Conservation (phyloP, 2,888 invertebrate genomes). For the Mythimna impura region DNA sequence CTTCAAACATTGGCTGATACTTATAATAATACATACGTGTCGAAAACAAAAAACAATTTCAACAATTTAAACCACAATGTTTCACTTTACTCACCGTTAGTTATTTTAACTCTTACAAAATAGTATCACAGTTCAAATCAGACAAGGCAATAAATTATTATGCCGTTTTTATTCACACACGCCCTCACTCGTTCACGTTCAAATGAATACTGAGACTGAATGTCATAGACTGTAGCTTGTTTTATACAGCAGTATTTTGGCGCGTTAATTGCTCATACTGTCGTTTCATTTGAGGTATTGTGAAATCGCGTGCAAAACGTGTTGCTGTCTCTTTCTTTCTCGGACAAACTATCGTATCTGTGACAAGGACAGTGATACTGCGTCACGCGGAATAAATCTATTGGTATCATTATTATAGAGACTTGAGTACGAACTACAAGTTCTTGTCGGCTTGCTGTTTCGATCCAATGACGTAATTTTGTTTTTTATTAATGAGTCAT, state of each 20-base stretch:
- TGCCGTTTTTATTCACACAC: constrained; percentile 46
- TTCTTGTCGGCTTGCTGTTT: constrained; percentile 17
- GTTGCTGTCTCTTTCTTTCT: constrained; percentile 32
- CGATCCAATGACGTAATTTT: constrained; percentile 51
- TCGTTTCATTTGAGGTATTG: constrained; percentile 39
- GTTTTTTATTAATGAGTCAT: constrained; percentile 60
- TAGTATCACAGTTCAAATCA: constrained; percentile 69
- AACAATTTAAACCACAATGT: constrained; percentile 15
- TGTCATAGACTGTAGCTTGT: constrained; percentile 27
- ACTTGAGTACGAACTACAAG: constrained; percentile 17
- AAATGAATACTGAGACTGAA: constrained; percentile 59
- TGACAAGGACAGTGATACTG: constrained; percentile 37
- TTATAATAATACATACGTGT: constrained; percentile 13
- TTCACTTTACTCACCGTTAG: constrained; percentile 60
- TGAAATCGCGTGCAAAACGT: constrained; percentile 29
- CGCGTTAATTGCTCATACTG: constrained; percentile 47
- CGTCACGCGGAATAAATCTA: constrained; percentile 33
- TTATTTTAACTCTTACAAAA: constrained; percentile 52
- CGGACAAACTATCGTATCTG: constrained; percentile 2
- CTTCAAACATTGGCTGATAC: constrained; percentile 20
- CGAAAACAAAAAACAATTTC: constrained; percentile 12
- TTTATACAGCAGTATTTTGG: constrained; percentile 48
- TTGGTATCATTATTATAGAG: constrained; percentile 23
- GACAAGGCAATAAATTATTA: constrained; percentile 33
- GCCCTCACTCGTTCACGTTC: constrained; percentile 31